A percentile compares a stretch with the other conserved stretches of the same genome.
Conservation (phyloP, 2,113 vertebrate species). For the Laticauda laticaudata region DNA sequence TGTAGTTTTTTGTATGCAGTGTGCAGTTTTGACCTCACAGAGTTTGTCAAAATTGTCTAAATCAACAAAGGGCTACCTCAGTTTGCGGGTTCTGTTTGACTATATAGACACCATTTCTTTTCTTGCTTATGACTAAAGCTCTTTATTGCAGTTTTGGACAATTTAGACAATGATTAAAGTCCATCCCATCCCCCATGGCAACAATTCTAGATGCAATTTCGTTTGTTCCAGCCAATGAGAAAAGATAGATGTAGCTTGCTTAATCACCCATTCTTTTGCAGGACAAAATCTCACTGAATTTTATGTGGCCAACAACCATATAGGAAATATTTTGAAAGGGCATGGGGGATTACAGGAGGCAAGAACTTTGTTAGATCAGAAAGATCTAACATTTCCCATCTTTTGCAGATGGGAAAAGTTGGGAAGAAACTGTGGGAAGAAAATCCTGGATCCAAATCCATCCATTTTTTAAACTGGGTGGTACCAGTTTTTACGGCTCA, state of each 20-base stretch:
- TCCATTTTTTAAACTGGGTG: not conserved
- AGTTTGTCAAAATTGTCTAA: not conserved
- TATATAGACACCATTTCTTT: not conserved
- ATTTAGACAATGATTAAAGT: not conserved
- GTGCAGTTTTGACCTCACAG: not conserved
- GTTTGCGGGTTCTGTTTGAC: not conserved
- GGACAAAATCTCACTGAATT: not conserved
- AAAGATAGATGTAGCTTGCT: not conserved
- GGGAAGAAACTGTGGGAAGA: not conserved
- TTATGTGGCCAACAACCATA: not conserved
- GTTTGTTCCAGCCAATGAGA: not conserved
- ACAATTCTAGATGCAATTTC: not conserved
- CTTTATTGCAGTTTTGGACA: not conserved
- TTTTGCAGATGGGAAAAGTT: not conserved
- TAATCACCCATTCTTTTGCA: not conserved
- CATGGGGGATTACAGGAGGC: no score
- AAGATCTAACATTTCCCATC: no score
- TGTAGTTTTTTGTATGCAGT: not conserved
- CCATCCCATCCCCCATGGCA: not conserved
- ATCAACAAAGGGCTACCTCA: not conserved
- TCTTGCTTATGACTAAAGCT: not conserved
- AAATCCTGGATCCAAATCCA: not conserved
- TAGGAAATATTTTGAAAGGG: not conserved
- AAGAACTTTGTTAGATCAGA: not conserved
- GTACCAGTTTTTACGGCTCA: not conserved